Percentiles rank a stretch among this genome's conserved stretches.
These are phyloP conservation scores for Drosophila athabasca DNA, from an alignment of 1,140 invertebrate genomes.

Conservation along the genomic window DNA sequence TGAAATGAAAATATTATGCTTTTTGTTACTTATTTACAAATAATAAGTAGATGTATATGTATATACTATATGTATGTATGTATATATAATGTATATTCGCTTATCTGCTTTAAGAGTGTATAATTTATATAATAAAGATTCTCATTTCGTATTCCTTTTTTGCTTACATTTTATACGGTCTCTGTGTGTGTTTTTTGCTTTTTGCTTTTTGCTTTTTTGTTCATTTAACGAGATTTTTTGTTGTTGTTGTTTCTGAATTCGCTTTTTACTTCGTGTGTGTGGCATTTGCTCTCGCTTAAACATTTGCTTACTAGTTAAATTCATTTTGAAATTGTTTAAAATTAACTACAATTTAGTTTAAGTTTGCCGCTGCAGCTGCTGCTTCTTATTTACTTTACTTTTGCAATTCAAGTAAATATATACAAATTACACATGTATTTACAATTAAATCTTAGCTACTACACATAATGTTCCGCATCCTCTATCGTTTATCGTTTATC, in stretches of 20 bases:
- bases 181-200: not conserved
- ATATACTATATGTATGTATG: slow-evolving; percentile 43
- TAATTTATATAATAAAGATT: slow-evolving; percentile 75
- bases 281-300: slow-evolving; percentile 61
- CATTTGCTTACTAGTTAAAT: slow-evolving; percentile 69
- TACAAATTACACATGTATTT: slow-evolving; percentile 81
- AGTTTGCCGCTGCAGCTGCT: slow-evolving; percentile 55
- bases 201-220: slow-evolving; percentile 32
- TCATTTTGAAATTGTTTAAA: slow-evolving; percentile 77
- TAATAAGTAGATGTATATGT: slow-evolving; percentile 74
- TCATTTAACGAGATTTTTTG: slow-evolving; percentile 48
- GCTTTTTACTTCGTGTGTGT: slow-evolving; percentile 46
- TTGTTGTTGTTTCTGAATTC: slow-evolving; percentile 28
- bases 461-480: slow-evolving; percentile 57
- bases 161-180: not conserved
- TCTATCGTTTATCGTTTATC: slow-evolving; percentile 8
- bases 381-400: slow-evolving; percentile 67
- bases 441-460: slow-evolving; percentile 78
- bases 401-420: slow-evolving; percentile 80
- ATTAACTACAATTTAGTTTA: slow-evolving; percentile 78
- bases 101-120: slow-evolving; percentile 58
- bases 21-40: slow-evolving; percentile 75
- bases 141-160: slow-evolving; percentile 39
- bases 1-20: slow-evolving; percentile 65
- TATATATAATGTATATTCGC: slow-evolving; percentile 55